Base-by-base conservation (phyloP, 2,888 invertebrate species). In the Caenorhabditis angaria region DNA sequence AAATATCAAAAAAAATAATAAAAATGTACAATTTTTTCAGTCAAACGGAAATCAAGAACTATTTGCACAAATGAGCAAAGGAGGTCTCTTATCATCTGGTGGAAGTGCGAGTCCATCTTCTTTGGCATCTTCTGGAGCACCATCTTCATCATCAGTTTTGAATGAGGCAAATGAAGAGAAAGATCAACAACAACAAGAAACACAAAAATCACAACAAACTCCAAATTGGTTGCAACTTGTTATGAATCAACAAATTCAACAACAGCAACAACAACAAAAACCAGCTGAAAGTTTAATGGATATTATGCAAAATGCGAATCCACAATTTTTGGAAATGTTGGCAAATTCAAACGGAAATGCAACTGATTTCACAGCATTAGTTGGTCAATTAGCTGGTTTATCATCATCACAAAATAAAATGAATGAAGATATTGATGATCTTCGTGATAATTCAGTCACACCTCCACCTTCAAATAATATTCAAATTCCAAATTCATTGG, bases 91-190 rank as follows among this genome's bases (percentile, higher is more conserved):
- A 56, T 27, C 64, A 25, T 54, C 68, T 41, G 65, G 68, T n/a
- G 68, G 68, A 56, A 63, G 63, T 12, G 61, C 68, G 2, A 73
- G 73, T 22, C 73, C 73, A 20, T 62, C 73, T 5, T 73, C 73
- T 14, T 41, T 61, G 10, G 61, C 61, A 25, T 72, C 71, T 18
- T 69, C 73, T 25, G 73, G 73, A 22, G 73, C 73, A 8, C 72
- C 67, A 14, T 67, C 67, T n/a, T 64, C 72, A 12, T 65, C 73
- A 6, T 61, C 64, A 1, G 56, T 59, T 20, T 5, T 54, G 28
- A 61, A 60, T 14, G 73, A 73, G 0, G 41, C 22, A 24, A 62
- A 64, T 22, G 65, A 65, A 35, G 60, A 66, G 62, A 62, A 68
- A 24, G 51, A 51, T 4, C 51, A 51, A n/a, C 10, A 48, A 8